phyloP scores from a whole-genome alignment of 2,797 vertebrate genomes.

The Aeoliscus strigatus region DNA sequence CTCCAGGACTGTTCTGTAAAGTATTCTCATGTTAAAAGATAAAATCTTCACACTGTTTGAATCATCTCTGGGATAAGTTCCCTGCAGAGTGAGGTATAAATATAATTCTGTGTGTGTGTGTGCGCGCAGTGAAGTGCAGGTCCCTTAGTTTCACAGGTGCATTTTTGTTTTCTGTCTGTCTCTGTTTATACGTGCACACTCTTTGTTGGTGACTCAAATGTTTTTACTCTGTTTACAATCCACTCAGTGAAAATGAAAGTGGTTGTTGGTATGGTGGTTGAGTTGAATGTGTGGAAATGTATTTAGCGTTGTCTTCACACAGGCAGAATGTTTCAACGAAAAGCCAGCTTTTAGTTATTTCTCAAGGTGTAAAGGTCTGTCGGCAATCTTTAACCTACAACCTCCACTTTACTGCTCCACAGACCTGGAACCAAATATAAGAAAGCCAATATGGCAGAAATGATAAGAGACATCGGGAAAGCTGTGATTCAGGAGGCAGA shows the following conservation, averaged over 20 bases:
- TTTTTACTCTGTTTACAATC: no score
- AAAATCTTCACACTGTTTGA: conserved; percentile 41
- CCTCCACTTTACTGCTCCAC: conserved; percentile 5
- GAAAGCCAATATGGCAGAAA: conserved; percentile 4
- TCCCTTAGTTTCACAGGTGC: conserved; percentile 42
- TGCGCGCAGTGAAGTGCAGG: conserved; percentile 33
- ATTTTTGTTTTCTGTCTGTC: conserved; percentile 40
- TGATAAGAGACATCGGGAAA: neutral
- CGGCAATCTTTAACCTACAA: conserved; percentile 19
- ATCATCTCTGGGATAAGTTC: conserved; percentile 50
- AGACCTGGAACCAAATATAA: conserved; percentile 9
- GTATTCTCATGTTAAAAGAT: conserved; percentile 33
- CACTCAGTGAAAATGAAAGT: no score
- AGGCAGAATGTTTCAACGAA: no score
- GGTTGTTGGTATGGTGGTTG: conserved; percentile 1
- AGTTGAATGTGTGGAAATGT: conserved; percentile 5
- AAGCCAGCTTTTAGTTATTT: conserved; percentile 27
- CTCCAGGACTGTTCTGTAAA: conserved; percentile 11
- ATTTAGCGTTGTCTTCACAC: neutral
- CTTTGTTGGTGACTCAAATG: no score
- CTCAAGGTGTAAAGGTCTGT: conserved; percentile 11
- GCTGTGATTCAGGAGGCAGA: neutral
- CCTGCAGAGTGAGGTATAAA: conserved; percentile 32
- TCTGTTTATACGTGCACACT: conserved; percentile 10
- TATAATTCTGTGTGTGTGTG: no score